A percentile compares a stretch with the other conserved stretches of the same genome.
phyloP scores from a whole-genome alignment of 2,113 vertebrate species.

The Hemiprocne comata region DNA sequence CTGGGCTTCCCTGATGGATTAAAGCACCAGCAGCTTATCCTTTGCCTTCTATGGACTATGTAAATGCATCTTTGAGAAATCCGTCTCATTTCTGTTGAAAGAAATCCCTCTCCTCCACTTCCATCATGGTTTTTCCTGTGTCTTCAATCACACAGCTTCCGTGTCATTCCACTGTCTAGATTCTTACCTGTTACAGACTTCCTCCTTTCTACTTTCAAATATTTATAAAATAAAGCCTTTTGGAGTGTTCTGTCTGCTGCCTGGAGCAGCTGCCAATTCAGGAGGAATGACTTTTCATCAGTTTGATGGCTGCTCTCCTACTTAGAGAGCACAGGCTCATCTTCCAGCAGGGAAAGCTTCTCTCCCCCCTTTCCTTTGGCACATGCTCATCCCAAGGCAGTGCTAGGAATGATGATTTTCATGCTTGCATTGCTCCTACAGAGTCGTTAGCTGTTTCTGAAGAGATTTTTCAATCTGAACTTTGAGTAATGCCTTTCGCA shows the following conservation, averaged over 20 bases:
- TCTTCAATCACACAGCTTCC: neutral
- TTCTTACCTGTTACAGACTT: neutral
- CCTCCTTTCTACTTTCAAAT: neutral
- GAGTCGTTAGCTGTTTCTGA: neutral
- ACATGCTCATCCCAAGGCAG: neutral
- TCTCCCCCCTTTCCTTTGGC: neutral
- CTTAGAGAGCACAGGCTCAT: neutral
- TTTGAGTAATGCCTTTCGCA: neutral
- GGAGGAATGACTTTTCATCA: neutral
- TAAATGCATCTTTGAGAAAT: neutral
- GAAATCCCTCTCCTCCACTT: neutral
- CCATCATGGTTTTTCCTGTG: accelerated
- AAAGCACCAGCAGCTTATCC: neutral
- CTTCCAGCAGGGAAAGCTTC: neutral
- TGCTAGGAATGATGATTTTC: neutral
- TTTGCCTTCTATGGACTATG: neutral
- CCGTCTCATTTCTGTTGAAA: neutral
- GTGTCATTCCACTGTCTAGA: neutral
- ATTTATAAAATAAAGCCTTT: neutral
- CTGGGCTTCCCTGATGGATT: neutral
- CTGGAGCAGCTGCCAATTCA: neutral
- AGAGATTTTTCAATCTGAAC: neutral
- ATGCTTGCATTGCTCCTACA: neutral
- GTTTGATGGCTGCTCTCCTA: neutral
- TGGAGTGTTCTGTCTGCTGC: neutral